Conservation (phyloP, 2,888 invertebrate species). For the Oligia latruncula region DNA sequence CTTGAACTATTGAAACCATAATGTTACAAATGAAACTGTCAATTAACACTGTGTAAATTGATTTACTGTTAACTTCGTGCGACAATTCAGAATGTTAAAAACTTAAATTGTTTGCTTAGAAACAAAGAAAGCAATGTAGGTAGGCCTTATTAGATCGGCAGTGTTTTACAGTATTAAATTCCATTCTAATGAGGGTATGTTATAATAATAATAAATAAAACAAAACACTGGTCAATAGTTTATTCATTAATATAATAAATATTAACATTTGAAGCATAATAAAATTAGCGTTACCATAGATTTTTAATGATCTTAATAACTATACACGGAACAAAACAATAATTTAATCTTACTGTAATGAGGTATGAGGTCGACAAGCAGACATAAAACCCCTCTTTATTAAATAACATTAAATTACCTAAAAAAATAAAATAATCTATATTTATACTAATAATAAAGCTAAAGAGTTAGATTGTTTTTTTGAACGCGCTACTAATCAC, state of each 20-base stretch:
- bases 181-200: neutral
- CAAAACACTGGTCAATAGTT: slow-evolving; percentile 19
- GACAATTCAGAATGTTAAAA: slow-evolving; percentile 59
- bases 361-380: slow-evolving; percentile 43
- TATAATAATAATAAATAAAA: slow-evolving; percentile 41
- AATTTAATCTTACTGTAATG: slow-evolving; percentile 39
- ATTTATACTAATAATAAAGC: too few relatives aligned
- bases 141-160: slow-evolving; percentile 34
- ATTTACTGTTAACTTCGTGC: slow-evolving; percentile 80
- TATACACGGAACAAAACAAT: neutral
- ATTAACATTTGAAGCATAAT: too few relatives aligned
- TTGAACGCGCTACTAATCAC: too few relatives aligned
- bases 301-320: neutral
- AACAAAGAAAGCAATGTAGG: slow-evolving; percentile 49
- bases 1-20: slow-evolving; percentile 69
- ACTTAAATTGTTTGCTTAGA: slow-evolving; percentile 56
- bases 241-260: slow-evolving; percentile 13
- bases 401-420: neutral
- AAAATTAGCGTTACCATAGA: neutral
- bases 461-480: too few relatives aligned
- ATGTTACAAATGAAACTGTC: slow-evolving; percentile 80
- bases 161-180: slow-evolving; percentile 16
- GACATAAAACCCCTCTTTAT: slow-evolving; percentile 4
- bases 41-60: slow-evolving; percentile 86
- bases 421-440: too few relatives aligned